Evolutionary conservation across 2,888 invertebrate species (phyloP), one percentile per base, ranked within the genome.

Genomic region (Amaurobius ferox): DNA sequence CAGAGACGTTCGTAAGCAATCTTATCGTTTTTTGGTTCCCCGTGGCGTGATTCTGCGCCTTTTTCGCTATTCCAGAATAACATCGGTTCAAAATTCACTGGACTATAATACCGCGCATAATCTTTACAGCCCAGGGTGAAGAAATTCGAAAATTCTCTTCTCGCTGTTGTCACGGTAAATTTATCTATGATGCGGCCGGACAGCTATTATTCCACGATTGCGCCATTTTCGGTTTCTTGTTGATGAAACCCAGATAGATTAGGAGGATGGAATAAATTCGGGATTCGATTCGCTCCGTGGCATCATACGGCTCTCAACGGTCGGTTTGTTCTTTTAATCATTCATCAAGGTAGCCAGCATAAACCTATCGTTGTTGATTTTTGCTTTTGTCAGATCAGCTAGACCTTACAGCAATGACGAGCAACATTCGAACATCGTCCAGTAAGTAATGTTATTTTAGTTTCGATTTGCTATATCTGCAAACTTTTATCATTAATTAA

Each of bases 181-280:
- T 11, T 16, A 16, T 16, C 2, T 44, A 11, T 16, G 44, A 11
- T 44, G 9, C 16, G 6, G n/a, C 44, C n/a, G 44, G 44, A 44
- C 44, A 44, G 9, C 44, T n/a, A 2, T 11, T 44, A 2, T 6
- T 44, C 16, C 2, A 16, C 44, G 44, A n/a, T 44, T 44, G 44
- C 44, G 44, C 44, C 44, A 44, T 44, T 44, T 35, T 44, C n/a
- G 44, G 44, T n/a, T 3, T 13, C 2, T 2, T 5, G 16, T 44
- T 13, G 9, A 44, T 44, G 44, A 44, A 44, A 44, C 44, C 44
- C 44, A 44, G 44, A 44, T 44, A 44, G 44, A 44, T 44, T 44
- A 44, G 9, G 44, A n/a, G 44, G 16, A 5, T 11, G 44, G 44
- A 13, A 44, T 44, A 44, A 44, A 44, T 11, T 44, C 44, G 16